phyloP scores from a whole-genome alignment of 1,140 invertebrate species.

The Ruditapes philippinarum region DNA sequence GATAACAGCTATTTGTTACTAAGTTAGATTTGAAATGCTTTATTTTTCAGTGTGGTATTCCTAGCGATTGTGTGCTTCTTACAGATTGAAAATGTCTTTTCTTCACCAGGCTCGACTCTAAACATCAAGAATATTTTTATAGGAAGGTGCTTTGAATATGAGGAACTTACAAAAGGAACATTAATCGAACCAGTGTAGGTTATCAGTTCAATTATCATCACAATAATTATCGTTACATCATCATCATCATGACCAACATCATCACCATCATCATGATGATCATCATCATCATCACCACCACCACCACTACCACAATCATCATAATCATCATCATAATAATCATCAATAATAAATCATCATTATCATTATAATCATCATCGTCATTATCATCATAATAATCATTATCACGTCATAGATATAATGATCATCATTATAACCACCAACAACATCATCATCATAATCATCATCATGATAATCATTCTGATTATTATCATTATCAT shows the following conservation, averaged over 20 bases:
- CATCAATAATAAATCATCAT: neutral
- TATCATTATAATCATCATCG: too few species aligned
- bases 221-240: neutral
- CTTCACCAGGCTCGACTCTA: neutral
- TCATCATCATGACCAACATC: too few species aligned
- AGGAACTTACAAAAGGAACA: slow-evolving; percentile 1
- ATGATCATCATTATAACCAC: neutral
- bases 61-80: neutral
- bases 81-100: neutral
- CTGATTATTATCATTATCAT: too few species aligned
- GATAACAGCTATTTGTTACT: too few species aligned
- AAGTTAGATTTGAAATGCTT: too few species aligned
- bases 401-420: neutral
- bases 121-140: neutral
- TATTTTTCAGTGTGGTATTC: neutral
- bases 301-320: neutral
- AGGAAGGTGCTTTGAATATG: neutral
- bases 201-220: neutral
- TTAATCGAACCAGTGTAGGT: neutral
- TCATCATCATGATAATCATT: too few species aligned
- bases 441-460: too few species aligned
- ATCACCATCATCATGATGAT: neutral
- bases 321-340: too few species aligned
- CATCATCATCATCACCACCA: neutral
- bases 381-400: neutral